Base-by-base conservation (phyloP, 2,113 vertebrate genomes). In the Hippolais icterina region DNA sequence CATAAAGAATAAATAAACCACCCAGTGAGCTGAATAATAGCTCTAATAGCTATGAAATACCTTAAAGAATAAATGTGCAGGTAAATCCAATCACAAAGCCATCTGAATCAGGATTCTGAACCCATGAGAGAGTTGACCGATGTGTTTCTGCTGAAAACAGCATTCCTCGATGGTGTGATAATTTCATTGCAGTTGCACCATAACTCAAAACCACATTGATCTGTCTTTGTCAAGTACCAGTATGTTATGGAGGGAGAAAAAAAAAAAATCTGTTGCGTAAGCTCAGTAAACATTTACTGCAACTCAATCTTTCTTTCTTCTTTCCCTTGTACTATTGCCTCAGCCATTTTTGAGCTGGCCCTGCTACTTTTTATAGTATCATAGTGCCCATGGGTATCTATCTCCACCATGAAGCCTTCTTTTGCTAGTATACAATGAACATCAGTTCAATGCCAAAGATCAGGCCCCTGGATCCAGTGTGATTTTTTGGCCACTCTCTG, bases 91-190 rank as follows among this genome's bases (percentile, higher is more conserved):
- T 88, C 76, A 61, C 78, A 61, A 76, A 78, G 65, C 29, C 25
- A 11, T 47, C 37, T 60, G 85, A 86, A 77, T 78, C 50, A 63
- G 56, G 71, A 77, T 72, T 42, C 53, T 85, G 79, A 74, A 56
- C 14, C 8, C 52, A 33, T 28, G 35, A 37, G 70, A 57, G 61
- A 79, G 29, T 6, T 80, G 80, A 81, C 52, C 0, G 0, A 56
- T 24, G 13, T 81, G 82, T 83, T 96, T 92, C 85, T 96, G 88
- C 68, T 95, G 87, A 63, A 91, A 85, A 47, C 60, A 83, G 64
- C 75, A 20, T 79, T 92, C 56, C 68, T 92, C 0, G 0, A 75
- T 2, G 14, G 17, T 75, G 52, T 44, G 64, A 80, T 7, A 21
- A 63, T 90, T 90, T 70, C 1, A 11, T 81, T 95, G 25, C 15